Percentiles rank a stretch among this genome's conserved stretches.
These are phyloP conservation scores for Pavo muticus DNA, from an alignment of 2,113 vertebrate species.

Conservation along the genomic window DNA sequence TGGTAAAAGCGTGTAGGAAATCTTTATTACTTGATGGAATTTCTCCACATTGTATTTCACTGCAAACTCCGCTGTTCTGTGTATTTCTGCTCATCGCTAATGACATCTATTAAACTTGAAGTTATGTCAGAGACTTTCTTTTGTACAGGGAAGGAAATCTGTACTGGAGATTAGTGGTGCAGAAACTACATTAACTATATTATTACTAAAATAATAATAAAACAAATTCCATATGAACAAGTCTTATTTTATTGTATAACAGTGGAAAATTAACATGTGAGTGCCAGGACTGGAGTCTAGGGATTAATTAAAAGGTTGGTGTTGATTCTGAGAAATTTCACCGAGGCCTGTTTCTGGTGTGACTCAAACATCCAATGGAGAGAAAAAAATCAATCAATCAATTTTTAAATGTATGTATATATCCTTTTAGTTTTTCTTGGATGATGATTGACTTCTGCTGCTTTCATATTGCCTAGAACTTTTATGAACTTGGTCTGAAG, in stretches of 20 bases:
- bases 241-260: background rate
- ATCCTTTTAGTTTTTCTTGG: background rate
- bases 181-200: background rate
- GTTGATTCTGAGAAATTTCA: background rate
- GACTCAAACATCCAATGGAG: background rate
- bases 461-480: background rate
- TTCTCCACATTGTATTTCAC: background rate
- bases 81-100: background rate
- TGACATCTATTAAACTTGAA: background rate
- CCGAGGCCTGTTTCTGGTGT: background rate
- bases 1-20: background rate
- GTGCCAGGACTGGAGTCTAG: background rate
- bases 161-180: background rate
- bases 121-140: background rate
- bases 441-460: background rate
- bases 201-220: background rate
- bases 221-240: background rate
- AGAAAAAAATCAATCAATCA: background rate
- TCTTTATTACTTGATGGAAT: background rate
- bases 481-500: background rate
- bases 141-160: background rate
- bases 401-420: too few relatives aligned
- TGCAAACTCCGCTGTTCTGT: background rate
- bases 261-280: background rate
- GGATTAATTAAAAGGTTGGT: background rate